Evolutionary conservation across 2,888 invertebrate species (phyloP).

Genomic region (Terebella lapidaria): DNA sequence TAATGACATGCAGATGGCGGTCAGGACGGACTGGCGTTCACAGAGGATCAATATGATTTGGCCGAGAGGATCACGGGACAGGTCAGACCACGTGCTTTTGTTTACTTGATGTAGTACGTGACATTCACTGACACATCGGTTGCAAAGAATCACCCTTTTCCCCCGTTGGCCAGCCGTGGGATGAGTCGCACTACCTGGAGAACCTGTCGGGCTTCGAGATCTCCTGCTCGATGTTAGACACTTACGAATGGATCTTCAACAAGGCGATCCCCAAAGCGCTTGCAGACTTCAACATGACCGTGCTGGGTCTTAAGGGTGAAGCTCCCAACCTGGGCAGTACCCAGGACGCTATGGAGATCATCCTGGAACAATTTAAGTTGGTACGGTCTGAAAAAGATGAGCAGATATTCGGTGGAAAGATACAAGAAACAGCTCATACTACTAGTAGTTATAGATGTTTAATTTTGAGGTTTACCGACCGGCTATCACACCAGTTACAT

Average conservation of each 20-base stretch:
- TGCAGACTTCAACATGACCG: conserved; percentile 1
- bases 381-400: no score
- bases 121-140: no score
- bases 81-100: conserved; percentile 1
- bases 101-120: background rate
- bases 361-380: conserved; percentile 13
- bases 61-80: conserved; percentile 7
- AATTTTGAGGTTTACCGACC: no score
- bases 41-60: conserved; percentile 6
- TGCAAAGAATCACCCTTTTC: no score
- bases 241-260: conserved; percentile 12
- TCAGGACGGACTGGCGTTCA: conserved; percentile 11
- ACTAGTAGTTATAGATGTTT: no score
- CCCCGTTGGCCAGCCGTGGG: conserved; percentile 25
- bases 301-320: conserved; percentile 12
- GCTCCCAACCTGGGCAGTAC: conserved; percentile 16
- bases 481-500: background rate
- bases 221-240: conserved; percentile 18
- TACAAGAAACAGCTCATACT: background rate
- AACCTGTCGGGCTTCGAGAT: conserved; percentile 25
- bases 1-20: no score
- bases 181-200: conserved; percentile 23
- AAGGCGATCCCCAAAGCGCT: background rate
- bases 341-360: conserved; percentile 10
- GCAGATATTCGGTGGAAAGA: background rate